Evolutionary conservation across 2,797 vertebrate species (phyloP).

Genomic region (Okamejei kenojei): DNA sequence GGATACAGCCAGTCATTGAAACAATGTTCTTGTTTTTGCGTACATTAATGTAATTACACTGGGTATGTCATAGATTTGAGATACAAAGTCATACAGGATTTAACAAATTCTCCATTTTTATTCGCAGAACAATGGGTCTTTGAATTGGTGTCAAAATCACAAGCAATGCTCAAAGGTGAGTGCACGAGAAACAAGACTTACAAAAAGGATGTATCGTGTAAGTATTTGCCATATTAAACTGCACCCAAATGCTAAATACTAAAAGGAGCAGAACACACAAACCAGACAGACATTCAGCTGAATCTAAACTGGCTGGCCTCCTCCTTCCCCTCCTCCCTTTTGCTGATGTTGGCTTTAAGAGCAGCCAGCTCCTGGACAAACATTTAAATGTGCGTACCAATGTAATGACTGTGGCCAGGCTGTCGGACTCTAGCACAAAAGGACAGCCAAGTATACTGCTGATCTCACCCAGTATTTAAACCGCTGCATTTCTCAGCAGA

Average conservation of each 20-base stretch:
- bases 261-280: background rate
- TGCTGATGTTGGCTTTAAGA: background rate
- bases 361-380: background rate
- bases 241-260: background rate
- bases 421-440: background rate
- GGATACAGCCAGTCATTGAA: background rate
- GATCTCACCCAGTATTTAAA: background rate
- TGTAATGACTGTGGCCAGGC: background rate
- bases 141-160: constrained; percentile 95
- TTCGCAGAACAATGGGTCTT: constrained; percentile 85
- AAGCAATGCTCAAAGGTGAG: constrained; percentile 95
- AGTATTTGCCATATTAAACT: background rate
- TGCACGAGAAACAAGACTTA: background rate
- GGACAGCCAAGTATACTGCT: background rate
- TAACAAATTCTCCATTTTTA: constrained; percentile 34
- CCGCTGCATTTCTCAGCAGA: background rate
- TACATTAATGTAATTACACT: background rate
- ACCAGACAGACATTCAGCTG: background rate
- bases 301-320: background rate
- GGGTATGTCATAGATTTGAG: background rate
- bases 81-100: background rate
- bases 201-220: background rate
- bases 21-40: background rate
- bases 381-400: background rate
- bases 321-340: background rate